These are phyloP conservation scores for Misgurnus mizolepis DNA, from an alignment of 2,113 vertebrate species.

Conservation along the genomic window DNA sequence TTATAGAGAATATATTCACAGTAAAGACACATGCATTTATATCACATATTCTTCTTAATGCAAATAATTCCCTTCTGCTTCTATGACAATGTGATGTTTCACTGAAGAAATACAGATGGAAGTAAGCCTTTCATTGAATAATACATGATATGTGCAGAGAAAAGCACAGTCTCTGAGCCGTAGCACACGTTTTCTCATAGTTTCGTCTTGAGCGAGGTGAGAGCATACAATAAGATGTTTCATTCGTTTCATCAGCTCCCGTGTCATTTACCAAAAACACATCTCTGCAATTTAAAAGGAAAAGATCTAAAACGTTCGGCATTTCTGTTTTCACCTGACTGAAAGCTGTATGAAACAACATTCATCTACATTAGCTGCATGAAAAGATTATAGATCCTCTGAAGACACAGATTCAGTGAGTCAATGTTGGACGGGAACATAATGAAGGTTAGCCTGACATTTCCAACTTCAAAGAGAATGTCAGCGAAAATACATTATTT, in stretches of 20 bases:
- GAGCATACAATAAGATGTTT: neutral
- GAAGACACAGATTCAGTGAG: neutral
- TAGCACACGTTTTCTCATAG: neutral
- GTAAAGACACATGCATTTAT: neutral
- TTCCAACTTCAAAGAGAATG: constrained; percentile 15
- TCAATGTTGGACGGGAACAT: neutral
- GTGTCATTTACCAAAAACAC: constrained; percentile 11
- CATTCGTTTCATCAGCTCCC: neutral
- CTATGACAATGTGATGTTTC: neutral
- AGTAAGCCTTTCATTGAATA: constrained; percentile 5
- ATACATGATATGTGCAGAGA: neutral
- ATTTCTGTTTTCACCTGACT: neutral
- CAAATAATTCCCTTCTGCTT: neutral
- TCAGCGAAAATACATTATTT: neutral
- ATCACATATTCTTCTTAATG: constrained; percentile 1
- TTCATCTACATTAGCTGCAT: neutral
- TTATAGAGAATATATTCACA: neutral
- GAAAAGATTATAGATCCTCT: neutral
- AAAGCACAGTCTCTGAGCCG: neutral
- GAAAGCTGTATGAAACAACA: constrained; percentile 1
- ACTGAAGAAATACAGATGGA: neutral
- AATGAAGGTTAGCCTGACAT: constrained; percentile 14
- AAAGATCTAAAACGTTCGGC: neutral
- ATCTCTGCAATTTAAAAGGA: neutral
- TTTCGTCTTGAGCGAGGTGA: neutral